Evolutionary conservation across 2,797 vertebrate species (phyloP).

Genomic region (Cryptoprocta ferox): DNA sequence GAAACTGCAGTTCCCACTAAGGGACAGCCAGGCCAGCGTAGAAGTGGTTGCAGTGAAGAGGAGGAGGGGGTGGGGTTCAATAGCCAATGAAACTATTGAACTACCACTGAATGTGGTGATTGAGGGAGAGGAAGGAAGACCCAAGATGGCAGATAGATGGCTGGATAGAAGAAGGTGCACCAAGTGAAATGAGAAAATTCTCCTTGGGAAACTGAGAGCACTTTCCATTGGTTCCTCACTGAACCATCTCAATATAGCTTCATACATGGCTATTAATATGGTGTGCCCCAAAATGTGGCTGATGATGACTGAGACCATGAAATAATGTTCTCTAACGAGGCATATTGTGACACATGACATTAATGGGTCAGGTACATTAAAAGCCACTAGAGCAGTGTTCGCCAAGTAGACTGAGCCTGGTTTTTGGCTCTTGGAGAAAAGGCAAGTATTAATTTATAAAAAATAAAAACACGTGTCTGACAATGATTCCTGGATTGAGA

Average conservation of each 20-base stretch:
- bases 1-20: not conserved
- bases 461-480: not conserved
- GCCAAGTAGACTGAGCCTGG: not conserved
- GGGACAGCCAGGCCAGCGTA: not conserved
- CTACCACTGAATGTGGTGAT: not conserved
- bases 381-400: not conserved
- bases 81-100: not conserved
- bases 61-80: not conserved
- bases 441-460: conserved; percentile 25
- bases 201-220: not conserved
- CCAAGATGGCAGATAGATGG: not conserved
- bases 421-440: conserved; percentile 23
- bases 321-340: not conserved
- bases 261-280: not conserved
- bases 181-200: not conserved
- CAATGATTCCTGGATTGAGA: not conserved
- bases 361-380: not conserved
- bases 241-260: too few relatives aligned
- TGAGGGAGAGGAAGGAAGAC: not conserved
- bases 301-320: not conserved
- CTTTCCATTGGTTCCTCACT: not conserved
- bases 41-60: not conserved
- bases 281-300: not conserved
- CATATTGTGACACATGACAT: not conserved
- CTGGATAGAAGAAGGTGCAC: not conserved